A percentile compares a stretch with the other conserved stretches of the same genome.
These are phyloP conservation scores for Microdon myrmicae DNA, from an alignment of 2,888 invertebrate species.

Conservation along the genomic window DNA sequence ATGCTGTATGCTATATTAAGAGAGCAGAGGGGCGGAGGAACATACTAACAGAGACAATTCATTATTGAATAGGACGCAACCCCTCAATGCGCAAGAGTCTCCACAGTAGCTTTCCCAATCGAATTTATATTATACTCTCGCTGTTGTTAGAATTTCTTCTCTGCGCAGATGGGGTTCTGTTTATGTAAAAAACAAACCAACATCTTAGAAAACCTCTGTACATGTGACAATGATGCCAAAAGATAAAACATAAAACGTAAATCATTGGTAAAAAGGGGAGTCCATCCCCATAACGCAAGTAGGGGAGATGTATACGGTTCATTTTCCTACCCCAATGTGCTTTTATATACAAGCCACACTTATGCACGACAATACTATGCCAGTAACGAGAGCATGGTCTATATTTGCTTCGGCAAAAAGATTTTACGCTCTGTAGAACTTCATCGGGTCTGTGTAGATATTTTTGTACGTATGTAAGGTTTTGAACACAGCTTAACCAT, in stretches of 20 bases:
- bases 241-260: slow-evolving; percentile 3
- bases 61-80: not conserved
- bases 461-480: slow-evolving; percentile 37
- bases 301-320: slow-evolving; percentile 35
- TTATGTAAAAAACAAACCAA: not conserved
- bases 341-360: slow-evolving; percentile 8
- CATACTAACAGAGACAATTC: slow-evolving; percentile 9
- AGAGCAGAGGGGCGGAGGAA: slow-evolving; percentile 17
- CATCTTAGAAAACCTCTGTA: too few species aligned
- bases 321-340: slow-evolving; percentile 31
- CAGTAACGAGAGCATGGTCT: not conserved
- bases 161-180: slow-evolving; percentile 20
- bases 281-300: not conserved
- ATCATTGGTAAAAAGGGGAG: slow-evolving; percentile 5
- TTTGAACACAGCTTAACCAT: slow-evolving; percentile 12
- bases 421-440: slow-evolving; percentile 28
- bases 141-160: slow-evolving; percentile 7
- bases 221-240: slow-evolving; percentile 37
- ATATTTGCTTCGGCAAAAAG: slow-evolving; percentile 15
- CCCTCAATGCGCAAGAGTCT: slow-evolving; percentile 26
- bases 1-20: slow-evolving; percentile 5
- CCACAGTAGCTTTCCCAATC: slow-evolving; percentile 40
- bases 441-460: slow-evolving; percentile 22
- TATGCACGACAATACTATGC: too few species aligned
- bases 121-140: slow-evolving; percentile 33